Evolutionary conservation across 1,140 invertebrate genomes (phyloP), one percentile per base, ranked within the genome.

Genomic region (Ceratina australensis): DNA sequence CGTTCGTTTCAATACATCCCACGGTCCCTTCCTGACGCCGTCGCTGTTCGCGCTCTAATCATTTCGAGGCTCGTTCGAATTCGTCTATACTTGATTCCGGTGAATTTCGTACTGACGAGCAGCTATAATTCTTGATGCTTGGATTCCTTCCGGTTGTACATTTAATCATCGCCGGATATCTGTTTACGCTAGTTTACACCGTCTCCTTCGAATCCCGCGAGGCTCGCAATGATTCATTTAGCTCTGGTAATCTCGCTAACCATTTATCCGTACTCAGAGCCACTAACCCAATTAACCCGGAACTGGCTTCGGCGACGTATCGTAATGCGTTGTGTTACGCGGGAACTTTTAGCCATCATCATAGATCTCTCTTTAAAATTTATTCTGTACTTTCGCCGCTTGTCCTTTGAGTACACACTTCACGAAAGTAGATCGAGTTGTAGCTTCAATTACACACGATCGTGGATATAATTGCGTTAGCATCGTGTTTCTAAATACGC

Each of bases 271-370:
- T n/a, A 54, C 26, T 24, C 28, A 18, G 13, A 52, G 26, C 47
- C 67, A 63, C 66, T 77, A 71, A 77, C 74, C 49, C 57, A 71
- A 69, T 76, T 76, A 76, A 76, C 57, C 33, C 18, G 54, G 20
- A 50, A 22, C 65, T 47, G 26, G 56, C 66, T 69, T 60, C 67
- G 15, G 47, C 66, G 47, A 54, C 26, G 56, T 52, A 54, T 52
- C 57, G 66, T 54, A 77, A 77, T 60, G 59, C 42, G 50, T 77
- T 71, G 28, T 26, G 20, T 24, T 52, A 0, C 28, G 47, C 22
- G 52, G 66, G 60, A 71, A 71, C 42, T 54, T 76, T 76, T 57
- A 71, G 28, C 66, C 22, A 26, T 22, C 42, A 33, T 54, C 67
- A 10, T 47, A 57, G 54, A 71, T 69, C 42, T 57, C 20, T 20